Conservation (phyloP, 2,888 invertebrate genomes). For the Microplitis deprimator region DNA sequence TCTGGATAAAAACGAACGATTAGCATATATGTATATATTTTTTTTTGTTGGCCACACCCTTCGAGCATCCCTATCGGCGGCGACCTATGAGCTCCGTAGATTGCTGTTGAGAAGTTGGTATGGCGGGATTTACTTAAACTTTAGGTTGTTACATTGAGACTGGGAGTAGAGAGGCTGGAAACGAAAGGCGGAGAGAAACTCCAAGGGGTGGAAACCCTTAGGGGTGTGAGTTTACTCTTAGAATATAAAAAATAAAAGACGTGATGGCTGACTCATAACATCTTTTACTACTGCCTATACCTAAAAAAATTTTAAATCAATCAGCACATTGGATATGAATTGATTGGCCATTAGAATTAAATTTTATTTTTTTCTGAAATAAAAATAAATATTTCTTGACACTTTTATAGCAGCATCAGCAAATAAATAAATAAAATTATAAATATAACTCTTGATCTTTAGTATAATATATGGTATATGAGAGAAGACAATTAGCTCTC, state of each 20-base stretch:
- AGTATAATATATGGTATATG: neutral
- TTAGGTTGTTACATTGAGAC: neutral
- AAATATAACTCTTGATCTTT: neutral
- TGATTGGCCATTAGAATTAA: neutral
- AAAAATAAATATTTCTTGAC: neutral
- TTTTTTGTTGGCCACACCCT: constrained; percentile 59
- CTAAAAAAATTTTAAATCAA: too few relatives aligned
- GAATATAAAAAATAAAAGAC: neutral
- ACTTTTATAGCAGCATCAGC: too few relatives aligned
- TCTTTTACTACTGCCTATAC: neutral
- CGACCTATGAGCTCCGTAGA: constrained; percentile 51
- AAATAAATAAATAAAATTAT: neutral
- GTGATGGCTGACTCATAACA: neutral
- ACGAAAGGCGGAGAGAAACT: constrained; percentile 24
- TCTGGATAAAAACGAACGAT: constrained; percentile 49
- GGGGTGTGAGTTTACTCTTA: neutral
- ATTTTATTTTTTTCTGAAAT: neutral
- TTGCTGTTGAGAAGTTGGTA: constrained; percentile 34
- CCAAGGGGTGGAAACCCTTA: constrained; percentile 3
- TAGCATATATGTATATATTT: constrained; percentile 52
- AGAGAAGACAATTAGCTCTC: constrained; percentile 27
- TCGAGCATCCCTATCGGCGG: constrained; percentile 43
- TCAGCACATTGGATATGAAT: neutral
- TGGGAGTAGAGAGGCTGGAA: neutral
- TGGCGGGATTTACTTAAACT: constrained; percentile 14